Evolutionary conservation across 2,888 invertebrate genomes (phyloP).

Genomic region (Scrobipalpa costella): DNA sequence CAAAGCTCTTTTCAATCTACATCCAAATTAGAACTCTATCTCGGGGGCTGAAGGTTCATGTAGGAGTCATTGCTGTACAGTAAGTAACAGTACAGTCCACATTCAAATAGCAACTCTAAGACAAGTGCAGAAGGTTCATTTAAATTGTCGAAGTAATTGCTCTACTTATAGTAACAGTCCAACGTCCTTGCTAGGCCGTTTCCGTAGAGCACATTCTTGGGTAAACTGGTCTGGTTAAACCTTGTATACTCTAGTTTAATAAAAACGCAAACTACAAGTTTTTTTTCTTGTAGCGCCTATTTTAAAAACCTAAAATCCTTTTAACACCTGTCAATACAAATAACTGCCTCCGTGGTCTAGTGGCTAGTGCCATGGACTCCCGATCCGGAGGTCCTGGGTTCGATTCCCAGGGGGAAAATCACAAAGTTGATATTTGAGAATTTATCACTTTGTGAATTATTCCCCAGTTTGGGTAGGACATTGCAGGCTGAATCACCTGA

Average conservation of each 20-base stretch:
- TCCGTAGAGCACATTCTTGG: constrained; percentile 64
- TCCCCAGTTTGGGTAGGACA: too few relatives aligned
- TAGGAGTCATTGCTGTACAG: constrained; percentile 32
- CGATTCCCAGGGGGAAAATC: too few relatives aligned
- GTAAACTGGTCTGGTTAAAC: constrained; percentile 41
- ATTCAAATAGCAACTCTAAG: constrained; percentile 13
- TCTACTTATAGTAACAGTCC: constrained; percentile 63
- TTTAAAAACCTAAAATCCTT: too few relatives aligned
- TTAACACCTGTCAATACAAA: too few relatives aligned
- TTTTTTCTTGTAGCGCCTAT: neutral
- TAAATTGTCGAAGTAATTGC: constrained; percentile 40
- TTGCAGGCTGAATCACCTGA: too few relatives aligned
- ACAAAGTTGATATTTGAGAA: too few relatives aligned
- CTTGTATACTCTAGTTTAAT: constrained; percentile 4
- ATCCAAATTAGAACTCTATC: constrained; percentile 15
- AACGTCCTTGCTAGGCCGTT: constrained; percentile 73
- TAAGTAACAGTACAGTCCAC: constrained; percentile 53
- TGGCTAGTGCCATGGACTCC: too few relatives aligned
- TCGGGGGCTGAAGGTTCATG: neutral
- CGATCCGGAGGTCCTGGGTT: too few relatives aligned
- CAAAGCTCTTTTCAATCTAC: neutral
- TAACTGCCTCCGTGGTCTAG: too few relatives aligned
- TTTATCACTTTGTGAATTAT: too few relatives aligned
- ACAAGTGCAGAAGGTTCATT: neutral
- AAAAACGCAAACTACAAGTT: neutral